Base-by-base conservation (phyloP, 2,797 vertebrate species). In the Manis pentadactyla region DNA sequence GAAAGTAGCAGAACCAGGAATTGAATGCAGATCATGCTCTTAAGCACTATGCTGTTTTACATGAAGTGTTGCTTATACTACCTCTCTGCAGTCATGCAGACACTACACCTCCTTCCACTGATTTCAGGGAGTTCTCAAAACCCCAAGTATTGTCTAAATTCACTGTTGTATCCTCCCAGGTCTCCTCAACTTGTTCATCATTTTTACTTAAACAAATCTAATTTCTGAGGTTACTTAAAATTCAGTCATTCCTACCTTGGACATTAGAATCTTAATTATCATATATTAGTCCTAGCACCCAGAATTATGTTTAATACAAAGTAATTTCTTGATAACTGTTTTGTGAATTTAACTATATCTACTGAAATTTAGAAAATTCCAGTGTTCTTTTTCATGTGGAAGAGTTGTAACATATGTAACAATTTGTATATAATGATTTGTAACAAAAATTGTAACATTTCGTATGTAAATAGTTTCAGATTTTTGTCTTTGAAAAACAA, bases 171-270 rank as follows among this genome's bases (percentile, higher is more conserved):
- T 8, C 39, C 19, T 69, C 31, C 61, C 12, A 19, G 69, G n/a
- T 37, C 39, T 90, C 37, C 23, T 88, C 46, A 69, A 42, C 21
- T 85, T 21, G 23, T 81, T 92, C 29, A 37, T 69, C 53, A 29
- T 93, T 37, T 87, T 55, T 75, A 74, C 37, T 75, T 92, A 85
- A 94, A 64, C 34, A 94, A 63, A 34, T 64, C 19, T 79, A n/a
- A 68, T 91, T 21, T 71, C 51, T 63, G 39, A n/a, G 53, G 7
- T 85, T 78, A 89, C 84, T 92, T 92, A 85, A 92, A 96, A 84
- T 61, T 61, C 12, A 18, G 0, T 49, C 63, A 25, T 39, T 83
- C 23, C 31, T 14, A 49, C n/a, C 51, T 59, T 49, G n/a, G 77
- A 29, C 75, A 55, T 39, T 74, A 75, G 57, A 75, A 29, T 89